Conservation (phyloP, 2,797 vertebrate genomes). For the Gallinago nigripennis region DNA sequence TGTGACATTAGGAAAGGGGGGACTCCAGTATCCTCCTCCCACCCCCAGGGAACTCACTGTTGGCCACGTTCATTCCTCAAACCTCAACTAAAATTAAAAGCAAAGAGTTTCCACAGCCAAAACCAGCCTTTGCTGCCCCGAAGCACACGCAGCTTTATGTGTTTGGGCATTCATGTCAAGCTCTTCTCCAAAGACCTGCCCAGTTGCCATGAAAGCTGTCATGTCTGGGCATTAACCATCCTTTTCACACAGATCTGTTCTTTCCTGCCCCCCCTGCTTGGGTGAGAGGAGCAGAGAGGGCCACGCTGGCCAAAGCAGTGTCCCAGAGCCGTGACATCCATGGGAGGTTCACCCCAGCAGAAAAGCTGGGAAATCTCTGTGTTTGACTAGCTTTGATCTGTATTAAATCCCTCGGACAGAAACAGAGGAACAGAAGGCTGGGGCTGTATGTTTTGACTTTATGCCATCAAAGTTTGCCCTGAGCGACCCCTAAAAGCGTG, state of each 20-base stretch:
- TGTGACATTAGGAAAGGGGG: not conserved
- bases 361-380: slow-evolving; percentile 13
- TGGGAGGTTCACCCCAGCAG: not conserved
- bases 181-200: not conserved
- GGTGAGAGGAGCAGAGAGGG: not conserved
- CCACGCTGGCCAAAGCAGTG: not conserved
- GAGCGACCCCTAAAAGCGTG: not conserved
- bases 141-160: not conserved
- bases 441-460: slow-evolving; percentile 13
- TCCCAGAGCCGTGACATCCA: rapidly evolving
- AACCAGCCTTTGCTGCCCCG: not conserved
- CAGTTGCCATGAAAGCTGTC: not conserved
- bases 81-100: not conserved
- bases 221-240: not conserved
- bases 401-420: not conserved
- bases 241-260: not conserved
- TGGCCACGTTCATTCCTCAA: rapidly evolving
- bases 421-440: not conserved
- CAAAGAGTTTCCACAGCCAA: rapidly evolving
- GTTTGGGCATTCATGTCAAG: not conserved
- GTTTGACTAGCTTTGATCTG: slow-evolving; percentile 23
- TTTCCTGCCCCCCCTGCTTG: not conserved
- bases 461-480: not conserved
- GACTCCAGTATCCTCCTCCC: not conserved
- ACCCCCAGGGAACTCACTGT: not conserved